These are phyloP conservation scores for Dendroctonus ponderosae DNA, from an alignment of 1,140 invertebrate species.

Conservation along the genomic window DNA sequence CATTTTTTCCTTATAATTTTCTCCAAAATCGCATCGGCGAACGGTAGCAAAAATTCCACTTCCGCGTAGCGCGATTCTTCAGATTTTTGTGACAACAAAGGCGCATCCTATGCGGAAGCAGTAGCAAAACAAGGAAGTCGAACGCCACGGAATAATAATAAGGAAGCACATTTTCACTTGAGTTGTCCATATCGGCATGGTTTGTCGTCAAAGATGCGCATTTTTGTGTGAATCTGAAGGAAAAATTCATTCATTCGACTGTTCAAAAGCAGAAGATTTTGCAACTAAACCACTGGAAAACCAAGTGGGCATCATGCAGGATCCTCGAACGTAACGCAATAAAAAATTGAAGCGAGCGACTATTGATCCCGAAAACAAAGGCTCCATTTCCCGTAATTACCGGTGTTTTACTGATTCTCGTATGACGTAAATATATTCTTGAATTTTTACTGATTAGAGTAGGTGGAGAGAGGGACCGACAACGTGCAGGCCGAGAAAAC, in stretches of 20 bases:
- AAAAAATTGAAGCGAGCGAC: background rate
- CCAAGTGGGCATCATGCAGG: too few relatives aligned
- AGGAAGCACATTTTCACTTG: background rate
- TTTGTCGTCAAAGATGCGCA: background rate
- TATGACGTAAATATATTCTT: slow-evolving; percentile 33
- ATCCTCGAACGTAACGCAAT: too few relatives aligned
- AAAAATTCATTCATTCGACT: background rate
- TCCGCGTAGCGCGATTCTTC: background rate
- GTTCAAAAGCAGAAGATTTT: background rate
- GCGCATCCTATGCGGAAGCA: too few relatives aligned
- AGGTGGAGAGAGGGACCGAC: slow-evolving; percentile 23
- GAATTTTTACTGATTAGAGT: slow-evolving; percentile 34
- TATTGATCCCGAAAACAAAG: background rate
- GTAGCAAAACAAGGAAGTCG: too few relatives aligned
- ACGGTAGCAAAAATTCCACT: background rate
- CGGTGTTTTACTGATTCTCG: slow-evolving; percentile 19
- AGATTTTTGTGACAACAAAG: background rate
- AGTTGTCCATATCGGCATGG: too few relatives aligned
- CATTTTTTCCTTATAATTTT: background rate
- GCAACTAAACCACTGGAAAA: background rate
- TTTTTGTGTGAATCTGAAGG: background rate
- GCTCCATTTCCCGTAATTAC: slow-evolving; percentile 4
- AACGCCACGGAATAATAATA: background rate
- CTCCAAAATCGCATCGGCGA: background rate
- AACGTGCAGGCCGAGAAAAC: slow-evolving; percentile 11